phyloP scores from a whole-genome alignment of 2,797 vertebrate species.

The Parotocinclus haroldoi region DNA sequence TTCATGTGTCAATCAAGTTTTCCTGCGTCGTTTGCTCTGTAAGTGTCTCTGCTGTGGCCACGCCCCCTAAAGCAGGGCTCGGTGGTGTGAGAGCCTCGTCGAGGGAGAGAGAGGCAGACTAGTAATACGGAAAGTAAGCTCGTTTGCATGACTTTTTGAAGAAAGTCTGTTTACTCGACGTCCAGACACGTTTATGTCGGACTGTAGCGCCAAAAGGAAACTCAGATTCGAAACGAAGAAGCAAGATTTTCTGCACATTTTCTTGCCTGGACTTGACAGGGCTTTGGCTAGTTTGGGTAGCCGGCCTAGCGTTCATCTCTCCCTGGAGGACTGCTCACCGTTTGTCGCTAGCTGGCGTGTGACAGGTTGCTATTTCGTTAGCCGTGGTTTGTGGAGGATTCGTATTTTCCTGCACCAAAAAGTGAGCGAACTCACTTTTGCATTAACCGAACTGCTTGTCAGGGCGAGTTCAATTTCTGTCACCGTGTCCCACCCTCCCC shows the following conservation, averaged over 20 bases:
- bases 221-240: constrained; percentile 5
- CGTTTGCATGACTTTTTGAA: constrained; percentile 16
- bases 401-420: constrained; percentile 23
- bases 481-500: constrained; percentile 13
- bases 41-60: constrained; percentile 43
- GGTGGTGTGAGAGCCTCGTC: constrained; percentile 42
- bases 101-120: constrained; percentile 28
- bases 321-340: background rate
- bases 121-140: constrained; percentile 21
- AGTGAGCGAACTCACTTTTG: constrained; percentile 2
- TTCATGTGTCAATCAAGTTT: constrained; percentile 31
- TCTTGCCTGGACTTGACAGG: constrained; percentile 31
- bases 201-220: constrained; percentile 23
- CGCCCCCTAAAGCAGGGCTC: constrained; percentile 59
- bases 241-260: constrained; percentile 21
- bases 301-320: constrained; percentile 30
- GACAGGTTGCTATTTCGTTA: background rate
- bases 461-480: constrained; percentile 25
- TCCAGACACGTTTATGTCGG: constrained; percentile 11
- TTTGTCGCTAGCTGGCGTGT: constrained; percentile 2
- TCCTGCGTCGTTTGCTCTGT: constrained; percentile 15
- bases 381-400: constrained; percentile 45
- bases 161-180: constrained; percentile 22
- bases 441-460: constrained; percentile 3
- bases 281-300: constrained; percentile 20